Conservation (phyloP, 1,140 invertebrate genomes). For the Sogatella furcifera region DNA sequence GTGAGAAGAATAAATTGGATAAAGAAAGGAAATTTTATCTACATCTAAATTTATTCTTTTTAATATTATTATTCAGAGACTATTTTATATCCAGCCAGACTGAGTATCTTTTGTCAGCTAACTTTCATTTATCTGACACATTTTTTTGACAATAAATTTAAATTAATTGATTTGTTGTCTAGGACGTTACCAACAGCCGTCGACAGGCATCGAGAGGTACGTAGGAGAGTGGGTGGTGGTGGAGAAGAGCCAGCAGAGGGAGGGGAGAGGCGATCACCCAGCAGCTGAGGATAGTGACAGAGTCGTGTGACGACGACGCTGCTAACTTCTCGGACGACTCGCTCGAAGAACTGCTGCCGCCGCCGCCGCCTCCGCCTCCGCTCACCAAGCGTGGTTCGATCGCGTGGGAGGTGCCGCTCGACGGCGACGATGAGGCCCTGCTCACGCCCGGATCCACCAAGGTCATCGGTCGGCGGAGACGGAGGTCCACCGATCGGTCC, state of each 20-base stretch:
- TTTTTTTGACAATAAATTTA: too few species aligned
- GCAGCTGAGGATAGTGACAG: constrained; percentile 12
- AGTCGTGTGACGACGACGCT: constrained; percentile 41
- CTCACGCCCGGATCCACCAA: constrained; percentile 61
- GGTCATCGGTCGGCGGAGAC: constrained; percentile 42
- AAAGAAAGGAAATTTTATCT: too few species aligned
- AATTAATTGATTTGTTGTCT: constrained; percentile 12
- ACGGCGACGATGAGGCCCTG: constrained; percentile 41
- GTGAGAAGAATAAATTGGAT: too few species aligned
- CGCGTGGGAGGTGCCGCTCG: constrained; percentile 70
- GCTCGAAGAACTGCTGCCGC: constrained; percentile 46
- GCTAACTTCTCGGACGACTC: constrained; percentile 74
- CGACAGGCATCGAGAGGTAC: constrained; percentile 64
- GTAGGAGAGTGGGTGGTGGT: constrained; percentile 35
- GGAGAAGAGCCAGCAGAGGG: constrained; percentile 32
- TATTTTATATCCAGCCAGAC: too few species aligned
- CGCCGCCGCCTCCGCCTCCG: constrained; percentile 8
- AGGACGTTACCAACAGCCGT: constrained; percentile 52
- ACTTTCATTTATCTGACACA: too few species aligned
- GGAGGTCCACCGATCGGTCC: constrained; percentile 40
- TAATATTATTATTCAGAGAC: too few species aligned
- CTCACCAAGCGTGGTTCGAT: constrained; percentile 56
- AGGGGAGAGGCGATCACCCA: constrained; percentile 17
- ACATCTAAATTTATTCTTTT: too few species aligned
- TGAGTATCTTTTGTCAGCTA: too few species aligned